These are phyloP conservation scores for Clamator glandarius DNA, from an alignment of 2,797 vertebrate genomes.

Conservation along the genomic window DNA sequence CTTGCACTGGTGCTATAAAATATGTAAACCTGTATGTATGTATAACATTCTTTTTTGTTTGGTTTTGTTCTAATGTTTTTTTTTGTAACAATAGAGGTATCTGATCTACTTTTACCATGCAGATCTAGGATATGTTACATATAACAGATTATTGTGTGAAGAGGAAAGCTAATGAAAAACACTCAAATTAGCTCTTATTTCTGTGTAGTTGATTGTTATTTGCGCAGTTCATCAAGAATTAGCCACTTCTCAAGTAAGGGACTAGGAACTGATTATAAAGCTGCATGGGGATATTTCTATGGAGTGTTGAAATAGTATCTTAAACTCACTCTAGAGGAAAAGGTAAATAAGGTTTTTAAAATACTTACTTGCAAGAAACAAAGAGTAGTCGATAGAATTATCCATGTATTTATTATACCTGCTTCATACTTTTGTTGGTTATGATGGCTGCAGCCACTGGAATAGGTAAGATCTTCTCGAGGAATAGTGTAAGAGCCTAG, in stretches of 20 bases:
- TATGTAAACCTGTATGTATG: background rate
- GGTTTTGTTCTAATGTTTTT: background rate
- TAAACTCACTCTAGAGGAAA: background rate
- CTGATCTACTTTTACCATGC: background rate
- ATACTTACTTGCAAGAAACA: background rate
- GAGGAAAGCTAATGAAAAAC: background rate
- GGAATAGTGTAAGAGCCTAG: background rate
- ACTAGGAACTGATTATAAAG: background rate
- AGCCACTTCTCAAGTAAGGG: background rate
- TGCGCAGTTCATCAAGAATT: background rate
- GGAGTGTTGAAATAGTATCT: background rate
- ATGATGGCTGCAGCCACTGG: background rate
- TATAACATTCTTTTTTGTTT: background rate
- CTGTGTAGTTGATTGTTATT: background rate
- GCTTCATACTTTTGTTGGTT: background rate
- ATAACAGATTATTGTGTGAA: background rate
- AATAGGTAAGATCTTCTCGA: conserved; percentile 15
- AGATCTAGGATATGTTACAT: background rate
- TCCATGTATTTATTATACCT: background rate
- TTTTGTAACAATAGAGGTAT: background rate
- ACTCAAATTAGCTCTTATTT: background rate
- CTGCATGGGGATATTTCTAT: background rate
- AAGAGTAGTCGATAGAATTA: background rate
- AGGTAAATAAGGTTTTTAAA: background rate
- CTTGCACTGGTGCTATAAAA: background rate